These are phyloP conservation scores for Seriola dumerili DNA, from an alignment of 2,113 vertebrate species.

Conservation along the genomic window DNA sequence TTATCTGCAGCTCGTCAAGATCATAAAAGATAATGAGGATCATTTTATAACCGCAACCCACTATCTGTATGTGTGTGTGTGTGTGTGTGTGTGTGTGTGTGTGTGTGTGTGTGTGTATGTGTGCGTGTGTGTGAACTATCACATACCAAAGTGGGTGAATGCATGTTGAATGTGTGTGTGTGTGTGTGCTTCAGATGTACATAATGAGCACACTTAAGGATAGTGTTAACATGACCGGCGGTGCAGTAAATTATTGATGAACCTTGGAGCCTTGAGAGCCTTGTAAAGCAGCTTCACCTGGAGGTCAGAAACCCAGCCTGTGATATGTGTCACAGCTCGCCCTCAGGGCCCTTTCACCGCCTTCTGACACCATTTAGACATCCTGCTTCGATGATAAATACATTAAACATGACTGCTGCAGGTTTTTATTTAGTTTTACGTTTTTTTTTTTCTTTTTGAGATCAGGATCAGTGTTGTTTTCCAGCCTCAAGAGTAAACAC, in stretches of 20 bases:
- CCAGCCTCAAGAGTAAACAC: conserved; percentile 25
- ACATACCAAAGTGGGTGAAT: conserved; percentile 3
- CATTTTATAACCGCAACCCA: conserved; percentile 20
- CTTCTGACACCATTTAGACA: conserved; percentile 57
- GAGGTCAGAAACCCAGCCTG: conserved; percentile 59
- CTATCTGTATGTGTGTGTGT: conserved; percentile 6
- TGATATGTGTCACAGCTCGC: conserved; percentile 52
- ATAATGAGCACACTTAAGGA: conserved; percentile 65
- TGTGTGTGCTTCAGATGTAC: conserved; percentile 16
- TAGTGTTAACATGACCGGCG: conserved; percentile 61
- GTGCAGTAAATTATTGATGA: conserved; percentile 79
- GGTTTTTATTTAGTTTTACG: conserved; percentile 25
- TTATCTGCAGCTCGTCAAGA: conserved; percentile 35
- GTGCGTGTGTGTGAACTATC: conserved; percentile 6
- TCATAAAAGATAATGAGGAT: conserved; percentile 49
- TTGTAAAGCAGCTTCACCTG: conserved; percentile 68
- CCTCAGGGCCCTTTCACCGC: conserved; percentile 35
- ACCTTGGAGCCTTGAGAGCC: conserved; percentile 56
- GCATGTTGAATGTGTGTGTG: conserved; percentile 5
- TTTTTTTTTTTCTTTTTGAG: not conserved
- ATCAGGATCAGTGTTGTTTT: conserved; percentile 31
- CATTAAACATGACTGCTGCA: conserved; percentile 47
- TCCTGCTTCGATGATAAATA: conserved; percentile 32
- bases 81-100: conserved; percentile 19
- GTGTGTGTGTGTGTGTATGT: not conserved